Conservation (phyloP, 2,797 vertebrate species). For the Gambusia yucatana region DNA sequence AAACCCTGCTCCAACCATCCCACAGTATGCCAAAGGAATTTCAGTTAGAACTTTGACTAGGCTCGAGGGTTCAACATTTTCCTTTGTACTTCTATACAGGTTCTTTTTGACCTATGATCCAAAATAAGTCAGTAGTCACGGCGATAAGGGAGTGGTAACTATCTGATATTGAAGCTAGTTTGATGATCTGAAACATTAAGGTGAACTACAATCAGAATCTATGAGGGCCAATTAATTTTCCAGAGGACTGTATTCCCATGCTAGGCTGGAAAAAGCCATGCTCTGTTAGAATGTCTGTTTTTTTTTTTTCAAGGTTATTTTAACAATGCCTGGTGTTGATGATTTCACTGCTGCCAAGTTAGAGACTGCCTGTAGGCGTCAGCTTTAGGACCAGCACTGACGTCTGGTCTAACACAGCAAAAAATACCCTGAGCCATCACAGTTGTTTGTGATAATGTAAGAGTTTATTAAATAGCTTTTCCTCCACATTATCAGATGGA, state of each 20-base stretch:
- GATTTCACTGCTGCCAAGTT: constrained; percentile 50
- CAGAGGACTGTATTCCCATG: constrained; percentile 19
- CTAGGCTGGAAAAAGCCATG: constrained; percentile 35
- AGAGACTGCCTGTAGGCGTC: constrained; percentile 46
- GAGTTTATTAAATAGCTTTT: constrained; percentile 37
- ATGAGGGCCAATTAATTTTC: not conserved
- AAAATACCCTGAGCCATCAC: constrained; percentile 16
- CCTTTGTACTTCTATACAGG: not conserved
- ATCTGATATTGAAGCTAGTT: not conserved
- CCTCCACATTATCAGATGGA: constrained; percentile 25
- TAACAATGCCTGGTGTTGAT: constrained; percentile 53
- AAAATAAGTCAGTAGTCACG: not conserved
- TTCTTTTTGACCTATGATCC: too few relatives aligned
- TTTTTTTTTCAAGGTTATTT: constrained; percentile 63
- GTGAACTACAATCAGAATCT: not conserved
- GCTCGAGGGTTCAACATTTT: not conserved
- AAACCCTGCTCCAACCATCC: not conserved
- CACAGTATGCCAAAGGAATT: not conserved
- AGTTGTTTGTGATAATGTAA: constrained; percentile 42
- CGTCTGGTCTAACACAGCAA: constrained; percentile 40
- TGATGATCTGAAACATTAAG: not conserved
- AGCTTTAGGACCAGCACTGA: constrained; percentile 51
- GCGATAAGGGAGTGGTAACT: too few relatives aligned
- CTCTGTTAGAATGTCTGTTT: constrained; percentile 15
- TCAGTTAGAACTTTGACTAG: not conserved